Conservation (phyloP, 2,113 vertebrate species). For the Pachypanchax playfairii region DNA sequence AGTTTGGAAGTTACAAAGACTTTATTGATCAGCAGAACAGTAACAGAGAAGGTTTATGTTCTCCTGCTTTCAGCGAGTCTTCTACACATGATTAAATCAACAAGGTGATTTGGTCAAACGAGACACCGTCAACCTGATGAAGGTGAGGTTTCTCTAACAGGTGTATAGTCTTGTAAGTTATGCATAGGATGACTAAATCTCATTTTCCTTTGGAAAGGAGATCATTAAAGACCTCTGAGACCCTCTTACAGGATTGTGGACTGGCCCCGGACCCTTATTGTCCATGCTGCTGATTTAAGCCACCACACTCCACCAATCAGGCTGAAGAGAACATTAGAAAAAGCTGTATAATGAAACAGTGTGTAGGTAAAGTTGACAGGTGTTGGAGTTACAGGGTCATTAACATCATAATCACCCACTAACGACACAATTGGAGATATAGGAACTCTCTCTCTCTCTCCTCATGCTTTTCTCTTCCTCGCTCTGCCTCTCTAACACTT, state of each 20-base stretch:
- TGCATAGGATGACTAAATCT: not conserved
- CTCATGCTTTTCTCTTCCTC: constrained; percentile 1
- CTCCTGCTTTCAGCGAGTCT: not conserved
- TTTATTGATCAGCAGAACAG: constrained; percentile 11
- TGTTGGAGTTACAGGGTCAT: constrained; percentile 64
- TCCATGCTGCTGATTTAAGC: constrained; percentile 9
- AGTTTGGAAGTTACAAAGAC: constrained; percentile 13
- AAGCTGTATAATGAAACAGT: not conserved
- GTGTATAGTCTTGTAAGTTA: not conserved
- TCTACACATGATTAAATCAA: not conserved
- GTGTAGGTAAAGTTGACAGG: constrained; percentile 61
- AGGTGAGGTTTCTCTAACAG: not conserved
- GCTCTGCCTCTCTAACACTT: constrained; percentile 14
- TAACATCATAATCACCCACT: constrained; percentile 62
- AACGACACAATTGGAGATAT: constrained; percentile 51
- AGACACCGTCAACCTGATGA: not conserved
- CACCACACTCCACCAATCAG: constrained; percentile 10
- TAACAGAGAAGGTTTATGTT: not conserved
- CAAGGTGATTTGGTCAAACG: not conserved
- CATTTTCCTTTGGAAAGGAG: not conserved
- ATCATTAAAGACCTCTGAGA: not conserved
- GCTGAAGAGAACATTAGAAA: constrained; percentile 1
- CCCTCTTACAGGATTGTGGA: not conserved
- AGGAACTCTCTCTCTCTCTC: constrained; percentile 27
- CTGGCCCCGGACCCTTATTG: not conserved